Base-by-base conservation (phyloP, 2,113 vertebrate species). In the Brienomyrus brachyistius region DNA sequence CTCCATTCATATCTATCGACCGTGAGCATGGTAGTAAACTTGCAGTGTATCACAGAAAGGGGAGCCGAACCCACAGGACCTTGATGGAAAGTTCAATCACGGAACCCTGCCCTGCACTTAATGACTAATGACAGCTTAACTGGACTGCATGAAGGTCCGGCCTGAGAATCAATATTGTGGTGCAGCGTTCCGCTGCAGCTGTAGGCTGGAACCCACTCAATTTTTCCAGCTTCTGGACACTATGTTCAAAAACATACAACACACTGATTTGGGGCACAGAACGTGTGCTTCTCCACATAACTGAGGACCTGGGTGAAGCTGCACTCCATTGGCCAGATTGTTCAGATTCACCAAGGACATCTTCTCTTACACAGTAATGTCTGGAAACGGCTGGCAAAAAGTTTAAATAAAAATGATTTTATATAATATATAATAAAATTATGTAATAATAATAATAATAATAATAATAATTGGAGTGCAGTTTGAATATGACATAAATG, bases 71-170 rank as follows among this genome's bases (percentile, higher is more conserved):
- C 21, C 56, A 50, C 40, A 83, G 88, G 74, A 56, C 51, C 45
- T 21, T 27, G 23, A 50, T 86, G 89, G 89, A 62, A 86, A 82
- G 47, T 83, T 82, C 50, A 82, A 54, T 52, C 74, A 89, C 66
- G 54, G 35, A 35, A 51, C 52, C 21, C 89, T 21, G 21, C 40
- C n/a, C 45, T 45, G 31, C 45, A 35, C 62, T n/a, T 87, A 87
- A 90, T 77, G 62, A 52, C 47, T 54, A 87, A 66, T 77, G 59
- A 90, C 89, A 87, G 84, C 59, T 87, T 7, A 17, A 54, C 48
- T 77, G 31, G 85, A 45, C 5, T 54, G 56, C 35, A 8, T 86
- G 52, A 77, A 21, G 27, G 51, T 87, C n/a, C 31, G 1, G 66
- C 47, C 50, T 27, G 31, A 51, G 11, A 40, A 86, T 77, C 85